Base-by-base conservation (phyloP, 2,797 vertebrate genomes). In the Eutrigla gurnardus region DNA sequence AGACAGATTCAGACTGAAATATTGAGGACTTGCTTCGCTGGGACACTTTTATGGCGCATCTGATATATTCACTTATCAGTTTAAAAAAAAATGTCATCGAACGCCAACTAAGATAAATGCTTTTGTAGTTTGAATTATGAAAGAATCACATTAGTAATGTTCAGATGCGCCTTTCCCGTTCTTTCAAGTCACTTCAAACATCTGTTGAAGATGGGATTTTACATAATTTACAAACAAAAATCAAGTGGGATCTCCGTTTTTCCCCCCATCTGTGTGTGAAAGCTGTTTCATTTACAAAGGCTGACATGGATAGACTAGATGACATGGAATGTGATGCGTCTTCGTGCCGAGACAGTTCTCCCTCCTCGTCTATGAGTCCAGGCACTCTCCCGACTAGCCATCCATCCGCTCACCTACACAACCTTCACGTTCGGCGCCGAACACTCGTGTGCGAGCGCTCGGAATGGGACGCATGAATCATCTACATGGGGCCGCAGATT, bases 141-240 rank as follows among this genome's bases (percentile, higher is more conserved):
- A 86, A 68, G 55, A 84, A 84, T 85, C 75, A 55, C 76, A 83
- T 89, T 80, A 90, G 70, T 65, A 82, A 87, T 93, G 86, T 91
- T 92, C 88, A 85, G 88, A 92, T 86, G 79, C 76, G 86, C 83
- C 88, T 81, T 89, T 77, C 1, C 57, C 35, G n/a, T 61, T 82
- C 72, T 91, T 90, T 90, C 45, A 88, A 85, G 86, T 85, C 67
- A 62, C 84, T 93, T 93, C 89, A 88, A 90, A 92, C 88, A 88
- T 90, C 78, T 87, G 85, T 87, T 87, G 83, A 84, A 92, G 74
- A 82, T 84, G 49, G 65, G 60, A 85, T 77, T 87, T 83, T 92
- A 74, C 90, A 93, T 92, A 88, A 94, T 93, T 89, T 80, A 94
- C 78, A 67, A 80, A 71, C 17, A 32, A 67, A 39, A 83, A 81